Base-by-base conservation (phyloP, 2,797 vertebrate species). In the Tauraco hartlaubi region DNA sequence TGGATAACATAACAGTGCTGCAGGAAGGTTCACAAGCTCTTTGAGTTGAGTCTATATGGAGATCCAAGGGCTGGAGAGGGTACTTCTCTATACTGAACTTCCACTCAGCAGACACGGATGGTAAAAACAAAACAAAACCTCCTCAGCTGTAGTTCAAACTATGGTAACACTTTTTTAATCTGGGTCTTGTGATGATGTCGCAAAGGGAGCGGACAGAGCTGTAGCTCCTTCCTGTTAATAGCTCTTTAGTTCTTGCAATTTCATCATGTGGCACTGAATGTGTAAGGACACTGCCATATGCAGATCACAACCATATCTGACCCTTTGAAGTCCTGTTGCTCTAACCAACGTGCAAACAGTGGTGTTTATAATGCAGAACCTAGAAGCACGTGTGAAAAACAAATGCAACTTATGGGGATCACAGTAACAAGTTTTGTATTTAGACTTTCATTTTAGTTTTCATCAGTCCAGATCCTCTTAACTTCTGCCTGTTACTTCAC, bases 211-310 rank as follows among this genome's bases (percentile, higher is more conserved):
- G 1, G 10, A 41, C 1, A 21, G 39, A 19, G 16, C 20, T 68
- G 31, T 86, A 80, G 6, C 13, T 84, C 29, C 13, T 6, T 77
- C 41, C 29, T 75, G 6, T 35, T 78, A 44, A 46, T 8, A 61
- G 25, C 9, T 77, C 37, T 39, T 67, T 15, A 46, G 9, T 75
- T 79, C 37, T 82, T 49, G 44, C 12, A 12, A 3, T 59, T 74
- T 77, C 16, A 17, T 51, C 29, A 15, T 9, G 18, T 7, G 17
- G 11, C 39, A 54, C 23, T 18, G 43, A 73, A 56, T 31, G 35
- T 1, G 0, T 59, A 25, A 76, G 56, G n/a, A n/a, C 20, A 4
- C 3, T 43, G 20, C 9, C 15, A 4, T 3, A 7, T 28, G 22
- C 29, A 80, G 44, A 63, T 68, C 41, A 7, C 2, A 16, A 12